A percentile compares a stretch with the other conserved stretches of the same genome.
Conservation (phyloP, 1,140 invertebrate genomes). For the Musca domestica region DNA sequence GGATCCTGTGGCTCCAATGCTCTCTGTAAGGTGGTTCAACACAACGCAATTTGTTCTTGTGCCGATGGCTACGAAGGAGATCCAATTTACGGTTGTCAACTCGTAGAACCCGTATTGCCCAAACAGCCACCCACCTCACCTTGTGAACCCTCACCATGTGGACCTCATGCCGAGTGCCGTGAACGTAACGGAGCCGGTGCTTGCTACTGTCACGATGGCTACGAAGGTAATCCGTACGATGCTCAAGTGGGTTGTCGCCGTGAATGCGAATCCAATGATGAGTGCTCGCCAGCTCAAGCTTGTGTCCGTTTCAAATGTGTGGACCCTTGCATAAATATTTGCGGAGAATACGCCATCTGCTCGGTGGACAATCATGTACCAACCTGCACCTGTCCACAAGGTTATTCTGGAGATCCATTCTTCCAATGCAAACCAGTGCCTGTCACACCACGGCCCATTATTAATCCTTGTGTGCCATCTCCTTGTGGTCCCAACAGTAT, state of each 20-base stretch:
- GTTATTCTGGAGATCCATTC: constrained; percentile 77
- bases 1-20: constrained; percentile 54
- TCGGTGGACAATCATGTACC: constrained; percentile 71
- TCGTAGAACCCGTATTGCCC: constrained; percentile 45
- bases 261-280: constrained; percentile 73
- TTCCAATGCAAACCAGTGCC: constrained; percentile 67
- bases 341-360: constrained; percentile 72
- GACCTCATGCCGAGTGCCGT: constrained; percentile 66
- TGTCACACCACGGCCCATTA: constrained; percentile 54
- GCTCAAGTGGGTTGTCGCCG: constrained; percentile 64
- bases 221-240: constrained; percentile 70
- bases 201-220: constrained; percentile 68
- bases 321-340: constrained; percentile 73
- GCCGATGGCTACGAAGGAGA: constrained; percentile 70
- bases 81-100: constrained; percentile 66
- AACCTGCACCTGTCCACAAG: constrained; percentile 70
- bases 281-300: constrained; percentile 67
- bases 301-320: constrained; percentile 75
- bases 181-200: constrained; percentile 66
- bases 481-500: constrained; percentile 71
- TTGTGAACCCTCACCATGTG: constrained; percentile 69
- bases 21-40: constrained; percentile 62
- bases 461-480: constrained; percentile 61
- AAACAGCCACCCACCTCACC: constrained; percentile 60
- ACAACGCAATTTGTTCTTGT: constrained; percentile 73